Evolutionary conservation across 1,140 invertebrate genomes (phyloP).

Genomic region (Drosophila busckii): DNA sequence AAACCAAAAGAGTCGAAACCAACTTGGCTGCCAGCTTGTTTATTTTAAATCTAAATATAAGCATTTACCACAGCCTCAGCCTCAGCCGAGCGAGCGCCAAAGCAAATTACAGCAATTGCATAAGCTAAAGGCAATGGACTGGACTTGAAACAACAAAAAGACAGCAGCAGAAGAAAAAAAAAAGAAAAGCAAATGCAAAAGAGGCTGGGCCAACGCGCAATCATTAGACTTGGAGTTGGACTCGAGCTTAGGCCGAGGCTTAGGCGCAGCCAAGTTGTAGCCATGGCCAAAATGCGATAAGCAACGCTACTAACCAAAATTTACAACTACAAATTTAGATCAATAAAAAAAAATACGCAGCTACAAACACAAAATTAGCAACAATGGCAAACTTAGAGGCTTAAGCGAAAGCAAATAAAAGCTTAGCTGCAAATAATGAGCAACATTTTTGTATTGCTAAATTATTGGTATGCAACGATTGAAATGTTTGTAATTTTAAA

Average conservation of each 20-base stretch:
- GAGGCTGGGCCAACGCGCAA: slow-evolving; percentile 36
- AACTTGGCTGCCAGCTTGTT: slow-evolving; percentile 36
- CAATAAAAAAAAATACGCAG: slow-evolving; percentile 60
- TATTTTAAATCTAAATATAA: slow-evolving; percentile 38
- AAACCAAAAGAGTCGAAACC: too few relatives aligned
- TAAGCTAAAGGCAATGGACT: slow-evolving; percentile 14
- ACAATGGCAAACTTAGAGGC: too few relatives aligned
- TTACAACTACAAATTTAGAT: slow-evolving; percentile 64
- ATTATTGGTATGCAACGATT: too few relatives aligned
- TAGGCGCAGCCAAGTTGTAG: background rate
- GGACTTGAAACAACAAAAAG: too few relatives aligned
- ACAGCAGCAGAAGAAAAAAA: too few relatives aligned
- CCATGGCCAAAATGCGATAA: slow-evolving; percentile 59
- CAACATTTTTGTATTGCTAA: too few relatives aligned
- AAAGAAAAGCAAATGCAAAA: slow-evolving; percentile 33
- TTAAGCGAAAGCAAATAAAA: too few relatives aligned
- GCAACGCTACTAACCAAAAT: slow-evolving; percentile 48
- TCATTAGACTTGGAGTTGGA: slow-evolving; percentile 25
- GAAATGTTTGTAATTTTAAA: too few relatives aligned
- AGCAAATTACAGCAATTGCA: slow-evolving; percentile 61
- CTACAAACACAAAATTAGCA: slow-evolving; percentile 8
- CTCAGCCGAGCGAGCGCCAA: slow-evolving; percentile 1
- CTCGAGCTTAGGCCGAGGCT: slow-evolving; percentile 1
- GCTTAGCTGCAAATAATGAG: slow-evolving; percentile 29
- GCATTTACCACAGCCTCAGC: slow-evolving; percentile 3